These are phyloP conservation scores for Gymnocephalus cernua DNA, from an alignment of 2,113 vertebrate genomes.

Conservation along the genomic window DNA sequence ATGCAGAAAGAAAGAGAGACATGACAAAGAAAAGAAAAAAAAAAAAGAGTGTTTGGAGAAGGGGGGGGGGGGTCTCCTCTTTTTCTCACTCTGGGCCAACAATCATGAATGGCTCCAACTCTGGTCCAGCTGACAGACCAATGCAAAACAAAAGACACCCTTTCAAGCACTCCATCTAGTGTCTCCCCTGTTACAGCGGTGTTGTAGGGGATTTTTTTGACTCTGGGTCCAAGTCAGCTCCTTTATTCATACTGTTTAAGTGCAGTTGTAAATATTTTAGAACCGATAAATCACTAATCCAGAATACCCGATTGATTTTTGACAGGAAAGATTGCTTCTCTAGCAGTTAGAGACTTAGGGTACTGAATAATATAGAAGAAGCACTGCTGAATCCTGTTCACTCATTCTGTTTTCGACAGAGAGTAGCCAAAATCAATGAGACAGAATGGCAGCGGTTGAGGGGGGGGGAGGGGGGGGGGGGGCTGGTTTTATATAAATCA, in stretches of 20 bases:
- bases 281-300: constrained; percentile 42
- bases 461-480: constrained; percentile 21
- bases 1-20: constrained; percentile 42
- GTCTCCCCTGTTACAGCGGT: not conserved
- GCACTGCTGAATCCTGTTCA: constrained; percentile 43
- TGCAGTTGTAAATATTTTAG: constrained; percentile 61
- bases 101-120: constrained; percentile 44
- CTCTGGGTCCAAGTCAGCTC: constrained; percentile 21
- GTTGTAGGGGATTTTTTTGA: constrained; percentile 18
- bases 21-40: constrained; percentile 57
- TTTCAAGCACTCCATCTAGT: constrained; percentile 24
- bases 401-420: constrained; percentile 61
- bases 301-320: constrained; percentile 49
- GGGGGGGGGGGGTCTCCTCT: constrained; percentile 10
- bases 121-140: constrained; percentile 54
- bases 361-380: constrained; percentile 64
- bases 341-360: constrained; percentile 43
- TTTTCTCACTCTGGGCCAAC: constrained; percentile 41
- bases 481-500: constrained; percentile 70
- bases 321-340: constrained; percentile 38
- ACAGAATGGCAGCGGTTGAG: constrained; percentile 56
- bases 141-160: constrained; percentile 39
- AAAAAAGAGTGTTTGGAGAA: constrained; percentile 37
- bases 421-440: constrained; percentile 75
- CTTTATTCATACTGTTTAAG: constrained; percentile 24